phyloP scores from a whole-genome alignment of 2,888 invertebrate genomes.

The Cetonia aurata region DNA sequence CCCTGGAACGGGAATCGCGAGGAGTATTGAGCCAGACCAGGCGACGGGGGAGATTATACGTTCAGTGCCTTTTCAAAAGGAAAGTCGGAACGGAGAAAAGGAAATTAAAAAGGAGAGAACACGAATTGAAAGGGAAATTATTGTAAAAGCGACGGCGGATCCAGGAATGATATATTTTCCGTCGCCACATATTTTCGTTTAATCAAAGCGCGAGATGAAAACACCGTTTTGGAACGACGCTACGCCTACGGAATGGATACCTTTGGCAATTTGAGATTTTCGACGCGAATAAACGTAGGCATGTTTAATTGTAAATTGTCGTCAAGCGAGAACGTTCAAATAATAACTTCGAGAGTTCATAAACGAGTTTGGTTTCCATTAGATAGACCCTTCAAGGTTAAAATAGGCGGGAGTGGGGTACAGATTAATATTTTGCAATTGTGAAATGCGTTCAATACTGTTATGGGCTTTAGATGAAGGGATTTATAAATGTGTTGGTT shows the following conservation, averaged over 20 bases:
- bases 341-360: too few species aligned
- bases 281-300: neutral
- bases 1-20: neutral
- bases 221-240: slow-evolving; percentile 12
- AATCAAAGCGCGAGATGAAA: slow-evolving; percentile 28
- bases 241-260: neutral
- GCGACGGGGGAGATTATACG: neutral
- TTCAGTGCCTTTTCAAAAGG: slow-evolving; percentile 11
- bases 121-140: slow-evolving; percentile 40
- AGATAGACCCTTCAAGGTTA: too few species aligned
- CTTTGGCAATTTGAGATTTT: slow-evolving; percentile 19
- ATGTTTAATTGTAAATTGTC: slow-evolving; percentile 13
- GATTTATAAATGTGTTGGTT: too few species aligned
- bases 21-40: neutral
- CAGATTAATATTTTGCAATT: too few species aligned
- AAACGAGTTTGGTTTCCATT: too few species aligned
- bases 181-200: slow-evolving; percentile 36
- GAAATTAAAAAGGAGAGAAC: slow-evolving; percentile 30
- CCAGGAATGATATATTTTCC: slow-evolving; percentile 22
- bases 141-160: slow-evolving; percentile 30
- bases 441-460: too few species aligned
- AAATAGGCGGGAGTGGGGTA: too few species aligned
- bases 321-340: neutral
- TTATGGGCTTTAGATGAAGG: too few species aligned
- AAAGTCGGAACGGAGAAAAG: slow-evolving; percentile 19